Percentiles rank a stretch among this genome's conserved stretches.
Evolutionary conservation across 2,888 invertebrate genomes (phyloP).

Genomic region (Erpobdella octoculata): DNA sequence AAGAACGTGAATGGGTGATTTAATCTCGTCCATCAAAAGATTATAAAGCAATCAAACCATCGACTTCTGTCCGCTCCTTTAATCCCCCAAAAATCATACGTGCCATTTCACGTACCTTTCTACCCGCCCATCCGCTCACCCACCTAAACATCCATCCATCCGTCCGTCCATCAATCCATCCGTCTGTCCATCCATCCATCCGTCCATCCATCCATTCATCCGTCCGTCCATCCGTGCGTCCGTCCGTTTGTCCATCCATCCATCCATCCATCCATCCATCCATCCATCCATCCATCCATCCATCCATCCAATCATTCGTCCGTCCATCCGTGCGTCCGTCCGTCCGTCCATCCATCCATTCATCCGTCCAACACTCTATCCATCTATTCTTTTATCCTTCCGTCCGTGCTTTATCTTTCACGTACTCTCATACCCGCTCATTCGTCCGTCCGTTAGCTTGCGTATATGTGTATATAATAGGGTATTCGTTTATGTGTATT

Average conservation of each 20-base stretch:
- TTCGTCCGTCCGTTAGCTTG: too few species aligned
- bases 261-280: not conserved
- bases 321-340: not conserved
- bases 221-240: not conserved
- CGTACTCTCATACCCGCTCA: too few species aligned
- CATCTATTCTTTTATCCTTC: too few species aligned
- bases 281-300: not conserved
- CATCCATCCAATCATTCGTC: not conserved
- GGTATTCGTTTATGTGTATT: too few species aligned
- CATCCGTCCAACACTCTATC: too few species aligned
- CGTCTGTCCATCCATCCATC: not conserved
- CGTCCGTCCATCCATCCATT: too few species aligned
- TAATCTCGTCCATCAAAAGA: conserved; percentile 13
- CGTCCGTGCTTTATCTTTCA: too few species aligned
- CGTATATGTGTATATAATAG: too few species aligned
- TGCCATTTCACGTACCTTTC: conserved; percentile 6
- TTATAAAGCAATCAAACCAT: conserved; percentile 3
- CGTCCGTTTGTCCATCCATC: not conserved
- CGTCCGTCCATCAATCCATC: not conserved
- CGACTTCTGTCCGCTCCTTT: too few species aligned
- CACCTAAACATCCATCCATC: not conserved
- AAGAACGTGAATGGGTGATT: not conserved
- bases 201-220: not conserved
- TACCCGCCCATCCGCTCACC: not conserved
- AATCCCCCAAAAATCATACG: not conserved